A percentile compares a stretch with the other conserved stretches of the same genome.
phyloP scores from a whole-genome alignment of 2,113 vertebrate genomes.

The Nettapus auritus region DNA sequence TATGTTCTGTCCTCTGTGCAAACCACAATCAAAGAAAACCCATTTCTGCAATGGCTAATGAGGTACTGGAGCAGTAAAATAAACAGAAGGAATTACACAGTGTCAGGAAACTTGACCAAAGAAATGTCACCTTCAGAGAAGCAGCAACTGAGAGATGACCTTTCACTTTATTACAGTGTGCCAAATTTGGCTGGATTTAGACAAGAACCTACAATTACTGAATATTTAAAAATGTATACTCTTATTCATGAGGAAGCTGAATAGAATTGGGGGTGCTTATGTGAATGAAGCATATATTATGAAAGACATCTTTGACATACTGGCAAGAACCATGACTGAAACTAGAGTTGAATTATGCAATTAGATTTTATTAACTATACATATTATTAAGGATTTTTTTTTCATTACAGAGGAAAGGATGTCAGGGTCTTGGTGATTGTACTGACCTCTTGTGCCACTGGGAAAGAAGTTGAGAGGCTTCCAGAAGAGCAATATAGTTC shows the following conservation, averaged over 20 bases:
- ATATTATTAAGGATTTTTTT: conserved; percentile 38
- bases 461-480: conserved; percentile 36
- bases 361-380: conserved; percentile 48
- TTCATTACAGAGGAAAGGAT: conserved; percentile 25
- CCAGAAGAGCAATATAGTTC: conserved; percentile 39
- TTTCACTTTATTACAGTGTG: conserved; percentile 51
- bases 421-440: conserved; percentile 28
- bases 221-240: conserved; percentile 40
- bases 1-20: conserved; percentile 35
- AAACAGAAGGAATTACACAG: conserved; percentile 53
- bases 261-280: background rate
- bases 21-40: conserved; percentile 53
- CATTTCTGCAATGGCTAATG: conserved; percentile 43
- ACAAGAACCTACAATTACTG: conserved; percentile 40
- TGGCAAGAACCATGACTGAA: conserved; percentile 13
- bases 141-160: conserved; percentile 46
- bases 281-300: background rate
- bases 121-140: conserved; percentile 61
- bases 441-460: conserved; percentile 42
- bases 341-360: conserved; percentile 38
- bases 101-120: conserved; percentile 28
- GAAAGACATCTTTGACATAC: conserved; percentile 18
- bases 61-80: conserved; percentile 32
- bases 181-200: conserved; percentile 47
- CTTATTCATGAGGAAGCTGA: background rate